Conservation (phyloP, 2,888 invertebrate species). For the Andrena marginata region DNA sequence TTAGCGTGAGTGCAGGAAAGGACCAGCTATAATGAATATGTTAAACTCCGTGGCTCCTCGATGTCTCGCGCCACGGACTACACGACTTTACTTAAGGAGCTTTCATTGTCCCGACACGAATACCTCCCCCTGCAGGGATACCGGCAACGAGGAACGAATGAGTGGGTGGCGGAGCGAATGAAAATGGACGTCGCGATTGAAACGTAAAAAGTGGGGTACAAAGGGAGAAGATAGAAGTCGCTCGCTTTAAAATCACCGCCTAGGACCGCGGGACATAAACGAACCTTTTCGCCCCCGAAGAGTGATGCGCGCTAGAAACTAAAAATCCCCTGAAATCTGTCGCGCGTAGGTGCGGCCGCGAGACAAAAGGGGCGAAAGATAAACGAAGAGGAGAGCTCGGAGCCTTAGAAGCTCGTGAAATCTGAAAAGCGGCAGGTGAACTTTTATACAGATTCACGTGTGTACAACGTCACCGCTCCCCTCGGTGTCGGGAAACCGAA, state of each 20-base stretch:
- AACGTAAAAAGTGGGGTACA: neutral
- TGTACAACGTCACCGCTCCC: neutral
- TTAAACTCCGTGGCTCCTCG: conserved; percentile 32
- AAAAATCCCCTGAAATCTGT: no score
- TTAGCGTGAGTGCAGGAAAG: conserved; percentile 16
- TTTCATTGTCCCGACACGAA: conserved; percentile 21
- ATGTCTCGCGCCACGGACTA: conserved; percentile 14
- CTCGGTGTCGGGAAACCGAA: neutral
- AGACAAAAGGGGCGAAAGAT: no score
- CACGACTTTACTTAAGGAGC: conserved; percentile 26
- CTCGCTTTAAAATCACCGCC: neutral
- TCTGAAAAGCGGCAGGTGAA: no score
- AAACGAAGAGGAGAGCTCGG: no score
- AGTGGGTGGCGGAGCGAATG: neutral
- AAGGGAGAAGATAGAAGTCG: neutral
- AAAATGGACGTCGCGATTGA: neutral
- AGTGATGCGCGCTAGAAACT: no score
- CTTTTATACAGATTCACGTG: neutral
- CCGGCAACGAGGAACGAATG: neutral
- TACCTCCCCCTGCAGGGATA: neutral
- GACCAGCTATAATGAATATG: conserved; percentile 50
- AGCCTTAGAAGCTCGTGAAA: no score
- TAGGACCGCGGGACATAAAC: neutral
- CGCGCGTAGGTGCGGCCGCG: no score
- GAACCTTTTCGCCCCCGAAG: no score